phyloP scores from a whole-genome alignment of 2,888 invertebrate genomes.

The Trachelus tabidus region DNA sequence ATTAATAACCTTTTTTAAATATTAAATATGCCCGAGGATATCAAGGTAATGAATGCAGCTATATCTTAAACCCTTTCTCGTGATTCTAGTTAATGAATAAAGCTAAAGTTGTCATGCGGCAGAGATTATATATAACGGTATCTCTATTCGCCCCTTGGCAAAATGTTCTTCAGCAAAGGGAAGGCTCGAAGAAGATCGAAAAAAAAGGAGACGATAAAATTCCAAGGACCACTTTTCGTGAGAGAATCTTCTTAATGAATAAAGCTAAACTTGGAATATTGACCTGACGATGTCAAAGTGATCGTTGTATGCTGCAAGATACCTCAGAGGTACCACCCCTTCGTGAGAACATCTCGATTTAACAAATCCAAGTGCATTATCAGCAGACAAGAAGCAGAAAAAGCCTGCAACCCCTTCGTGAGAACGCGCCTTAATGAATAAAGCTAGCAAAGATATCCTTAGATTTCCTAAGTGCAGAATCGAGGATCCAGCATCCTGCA shows the following conservation, averaged over 20 bases:
- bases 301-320: not conserved
- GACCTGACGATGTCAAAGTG: not conserved
- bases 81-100: conserved; percentile 4
- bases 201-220: not conserved
- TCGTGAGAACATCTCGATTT: not conserved
- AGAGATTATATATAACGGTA: not conserved
- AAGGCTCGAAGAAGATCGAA: not conserved
- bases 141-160: not conserved
- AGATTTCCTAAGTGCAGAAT: not conserved
- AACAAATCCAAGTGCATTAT: not conserved
- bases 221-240: conserved; percentile 29
- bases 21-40: conserved; percentile 21
- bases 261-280: conserved; percentile 9
- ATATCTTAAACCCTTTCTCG: not conserved
- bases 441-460: conserved; percentile 35
- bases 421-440: conserved; percentile 50
- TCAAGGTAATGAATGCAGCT: conserved; percentile 23
- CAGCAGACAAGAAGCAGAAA: not conserved
- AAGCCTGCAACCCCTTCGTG: conserved; percentile 22
- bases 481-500: not conserved
- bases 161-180: not conserved
- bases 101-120: not conserved
- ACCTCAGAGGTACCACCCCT: not conserved
- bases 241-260: conserved; percentile 30
- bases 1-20: not conserved